phyloP scores from a whole-genome alignment of 2,888 invertebrate genomes.

The Phrixothrix hirtus region DNA sequence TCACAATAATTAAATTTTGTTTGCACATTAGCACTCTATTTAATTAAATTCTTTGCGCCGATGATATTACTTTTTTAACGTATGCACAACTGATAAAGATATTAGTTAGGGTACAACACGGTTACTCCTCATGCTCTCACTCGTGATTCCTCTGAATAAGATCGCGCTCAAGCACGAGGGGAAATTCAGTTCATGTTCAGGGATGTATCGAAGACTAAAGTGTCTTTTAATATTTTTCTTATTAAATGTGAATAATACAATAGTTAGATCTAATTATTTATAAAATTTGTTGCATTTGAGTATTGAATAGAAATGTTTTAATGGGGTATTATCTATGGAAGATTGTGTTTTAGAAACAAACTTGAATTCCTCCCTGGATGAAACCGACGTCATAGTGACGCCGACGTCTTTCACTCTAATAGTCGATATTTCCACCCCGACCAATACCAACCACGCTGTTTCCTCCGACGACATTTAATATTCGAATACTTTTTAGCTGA shows the following conservation, averaged over 20 bases:
- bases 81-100: conserved; percentile 6
- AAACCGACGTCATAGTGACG: conserved; percentile 49
- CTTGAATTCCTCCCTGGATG: conserved; percentile 6
- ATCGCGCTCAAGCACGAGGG: conserved; percentile 20
- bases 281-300: too few species aligned
- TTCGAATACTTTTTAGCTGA: not conserved
- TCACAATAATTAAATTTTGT: not conserved
- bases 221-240: too few species aligned
- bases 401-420: conserved; percentile 52
- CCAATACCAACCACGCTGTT: conserved; percentile 15
- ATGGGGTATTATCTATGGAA: too few species aligned
- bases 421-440: conserved; percentile 52
- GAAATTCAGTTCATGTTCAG: conserved; percentile 19
- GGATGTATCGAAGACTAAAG: too few species aligned
- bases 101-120: conserved; percentile 9
- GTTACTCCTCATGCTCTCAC: conserved; percentile 14
- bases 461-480: conserved; percentile 11
- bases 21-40: not conserved
- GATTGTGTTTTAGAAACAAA: too few species aligned
- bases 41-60: not conserved
- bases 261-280: too few species aligned
- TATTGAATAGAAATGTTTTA: not conserved
- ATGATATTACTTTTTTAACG: too few species aligned
- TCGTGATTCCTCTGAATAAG: conserved; percentile 20
- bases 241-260: too few species aligned